Base-by-base conservation (phyloP, 2,888 invertebrate genomes). In the Phania funesta region DNA sequence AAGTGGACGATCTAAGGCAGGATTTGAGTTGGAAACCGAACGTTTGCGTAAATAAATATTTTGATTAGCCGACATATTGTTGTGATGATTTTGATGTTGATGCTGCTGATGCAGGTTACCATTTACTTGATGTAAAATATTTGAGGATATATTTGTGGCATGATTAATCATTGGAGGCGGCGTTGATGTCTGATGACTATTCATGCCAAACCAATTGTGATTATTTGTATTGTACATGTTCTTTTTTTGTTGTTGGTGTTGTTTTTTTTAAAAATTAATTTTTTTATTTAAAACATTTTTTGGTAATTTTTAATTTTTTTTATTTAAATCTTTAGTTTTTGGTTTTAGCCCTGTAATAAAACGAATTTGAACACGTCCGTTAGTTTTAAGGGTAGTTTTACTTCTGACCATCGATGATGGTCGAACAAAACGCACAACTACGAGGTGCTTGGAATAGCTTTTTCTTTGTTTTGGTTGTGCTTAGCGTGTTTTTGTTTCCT, bases 151-250 rank as follows among this genome's bases (percentile, higher is more conserved):
- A 56, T 67, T 77, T 60, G 65, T 16, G 8, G 46, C 46, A 75
- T 80, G 83, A 62, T 76, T 78, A 62, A 60, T 58, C 48, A 84
- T 60, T 52, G 83, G 24, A 24, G 56, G 44, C 18, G 44, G 44
- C 13, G 74, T 32, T 24, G 74, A 44, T 32, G 35, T 5, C n/a
- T 80, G 79, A 22, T 84, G 79, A 80, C 87, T 86, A 68, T 86
- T 87, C 85, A 87, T 86, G 76, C 87, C 87, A 77, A 88, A 86
- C 91, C 90, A 90, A 86, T 90, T 89, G 60, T 89, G 90, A 46
- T 89, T 86, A 86, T 87, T 90, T 65, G 89, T 82, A 83, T 87
- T 89, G 71, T 89, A 91, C 90, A 90, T 90, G 46, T 77, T 80
- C 29, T 67, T 67, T 26, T 9, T n/a, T 35, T 65, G 62, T 26